phyloP scores from a whole-genome alignment of 2,113 vertebrate species.

The Urocolius indicus region DNA sequence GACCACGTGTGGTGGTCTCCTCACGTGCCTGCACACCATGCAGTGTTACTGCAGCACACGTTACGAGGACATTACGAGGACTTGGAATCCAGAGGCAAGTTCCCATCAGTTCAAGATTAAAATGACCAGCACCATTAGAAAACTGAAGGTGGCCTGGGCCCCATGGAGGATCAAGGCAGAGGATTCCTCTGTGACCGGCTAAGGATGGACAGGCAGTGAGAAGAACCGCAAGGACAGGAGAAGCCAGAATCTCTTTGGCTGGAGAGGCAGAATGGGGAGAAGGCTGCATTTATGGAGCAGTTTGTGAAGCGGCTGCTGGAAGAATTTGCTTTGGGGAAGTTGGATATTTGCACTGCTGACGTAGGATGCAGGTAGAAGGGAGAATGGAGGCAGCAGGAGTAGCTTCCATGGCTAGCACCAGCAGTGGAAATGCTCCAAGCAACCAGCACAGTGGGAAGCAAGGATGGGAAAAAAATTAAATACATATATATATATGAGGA shows the following conservation, averaged over 20 bases:
- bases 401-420: slow-evolving; percentile 36
- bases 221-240: not conserved
- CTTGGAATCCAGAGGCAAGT: slow-evolving; percentile 22
- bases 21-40: not conserved
- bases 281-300: not conserved
- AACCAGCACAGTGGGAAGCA: slow-evolving; percentile 18
- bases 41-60: not conserved
- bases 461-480: not conserved
- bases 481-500: not conserved
- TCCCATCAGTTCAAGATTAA: slow-evolving; percentile 40
- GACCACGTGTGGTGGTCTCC: not conserved
- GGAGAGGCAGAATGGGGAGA: slow-evolving; percentile 1
- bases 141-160: not conserved
- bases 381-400: slow-evolving; percentile 24
- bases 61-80: not conserved
- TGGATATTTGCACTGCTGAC: slow-evolving; percentile 36
- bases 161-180: not conserved
- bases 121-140: slow-evolving; percentile 31
- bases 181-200: slow-evolving; percentile 20
- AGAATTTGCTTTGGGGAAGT: slow-evolving; percentile 20
- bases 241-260: slow-evolving; percentile 42
- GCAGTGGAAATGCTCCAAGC: slow-evolving; percentile 27
- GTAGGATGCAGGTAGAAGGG: slow-evolving; percentile 31
- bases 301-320: slow-evolving; percentile 35
- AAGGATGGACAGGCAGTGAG: slow-evolving; percentile 40